These are phyloP conservation scores for Siniperca chuatsi DNA, from an alignment of 2,113 vertebrate genomes.

Conservation along the genomic window DNA sequence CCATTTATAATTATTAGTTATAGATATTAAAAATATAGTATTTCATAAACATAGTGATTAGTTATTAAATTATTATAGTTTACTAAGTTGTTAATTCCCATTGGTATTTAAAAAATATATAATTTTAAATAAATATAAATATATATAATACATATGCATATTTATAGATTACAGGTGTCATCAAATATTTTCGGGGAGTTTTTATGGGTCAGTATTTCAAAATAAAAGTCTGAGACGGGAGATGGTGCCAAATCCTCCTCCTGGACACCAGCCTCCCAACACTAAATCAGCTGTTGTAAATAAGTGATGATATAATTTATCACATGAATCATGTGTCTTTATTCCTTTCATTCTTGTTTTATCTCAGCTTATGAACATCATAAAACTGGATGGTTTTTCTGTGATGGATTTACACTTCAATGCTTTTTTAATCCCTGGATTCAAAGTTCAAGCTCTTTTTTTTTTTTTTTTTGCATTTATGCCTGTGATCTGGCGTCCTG, in stretches of 20 bases:
- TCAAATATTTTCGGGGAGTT: background rate
- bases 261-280: background rate
- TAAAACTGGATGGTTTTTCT: background rate
- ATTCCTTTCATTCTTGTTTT: background rate
- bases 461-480: background rate
- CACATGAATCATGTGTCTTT: background rate
- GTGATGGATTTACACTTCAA: conserved; percentile 18
- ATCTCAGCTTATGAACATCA: background rate
- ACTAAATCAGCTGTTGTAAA: background rate
- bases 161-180: background rate
- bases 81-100: background rate
- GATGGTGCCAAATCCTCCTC: conserved; percentile 50
- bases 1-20: background rate
- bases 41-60: background rate
- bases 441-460: background rate
- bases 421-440: background rate
- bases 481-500: background rate
- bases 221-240: conserved; percentile 41
- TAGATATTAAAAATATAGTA: background rate
- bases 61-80: background rate
- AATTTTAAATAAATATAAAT: too few species aligned
- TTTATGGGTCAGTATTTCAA: background rate
- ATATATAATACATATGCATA: background rate
- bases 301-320: conserved; percentile 4
- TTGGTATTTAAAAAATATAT: too few species aligned